Evolutionary conservation across 2,888 invertebrate genomes (phyloP).

Genomic region (Didymodactylos carnosus): DNA sequence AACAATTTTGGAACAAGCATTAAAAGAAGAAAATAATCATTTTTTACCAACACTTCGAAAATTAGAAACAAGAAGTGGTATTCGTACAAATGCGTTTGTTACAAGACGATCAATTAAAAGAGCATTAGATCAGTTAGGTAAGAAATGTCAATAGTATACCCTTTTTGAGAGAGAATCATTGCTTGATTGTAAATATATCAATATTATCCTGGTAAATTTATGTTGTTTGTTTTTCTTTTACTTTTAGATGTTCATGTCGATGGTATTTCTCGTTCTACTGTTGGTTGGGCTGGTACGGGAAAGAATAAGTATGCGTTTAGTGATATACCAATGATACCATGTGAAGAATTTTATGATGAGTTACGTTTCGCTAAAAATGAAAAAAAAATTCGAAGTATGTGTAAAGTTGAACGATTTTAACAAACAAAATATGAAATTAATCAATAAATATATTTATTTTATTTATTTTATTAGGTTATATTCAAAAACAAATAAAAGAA

Average conservation of each 20-base stretch:
- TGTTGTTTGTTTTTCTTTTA: neutral
- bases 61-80: constrained; percentile 17
- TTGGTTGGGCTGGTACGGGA: too few species aligned
- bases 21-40: constrained; percentile 21
- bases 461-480: constrained; percentile 9
- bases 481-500: constrained; percentile 10
- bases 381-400: constrained; percentile 22
- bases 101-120: neutral
- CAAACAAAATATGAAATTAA: too few species aligned
- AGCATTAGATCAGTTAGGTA: neutral
- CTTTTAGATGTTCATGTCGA: neutral
- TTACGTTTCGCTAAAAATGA: constrained; percentile 22
- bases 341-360: constrained; percentile 29
- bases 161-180: too few species aligned
- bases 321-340: constrained; percentile 22
- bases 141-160: too few species aligned
- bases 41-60: constrained; percentile 19
- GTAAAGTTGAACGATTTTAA: too few species aligned
- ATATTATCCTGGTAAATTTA: too few species aligned
- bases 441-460: neutral
- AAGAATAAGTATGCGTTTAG: constrained; percentile 14
- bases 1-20: constrained; percentile 20
- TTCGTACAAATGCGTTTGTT: neutral
- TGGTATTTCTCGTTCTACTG: neutral
- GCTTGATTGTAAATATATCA: too few species aligned